A percentile compares a stretch with the other conserved stretches of the same genome.
Conservation (phyloP, 2,888 invertebrate species). For the Nymphalis urticae region DNA sequence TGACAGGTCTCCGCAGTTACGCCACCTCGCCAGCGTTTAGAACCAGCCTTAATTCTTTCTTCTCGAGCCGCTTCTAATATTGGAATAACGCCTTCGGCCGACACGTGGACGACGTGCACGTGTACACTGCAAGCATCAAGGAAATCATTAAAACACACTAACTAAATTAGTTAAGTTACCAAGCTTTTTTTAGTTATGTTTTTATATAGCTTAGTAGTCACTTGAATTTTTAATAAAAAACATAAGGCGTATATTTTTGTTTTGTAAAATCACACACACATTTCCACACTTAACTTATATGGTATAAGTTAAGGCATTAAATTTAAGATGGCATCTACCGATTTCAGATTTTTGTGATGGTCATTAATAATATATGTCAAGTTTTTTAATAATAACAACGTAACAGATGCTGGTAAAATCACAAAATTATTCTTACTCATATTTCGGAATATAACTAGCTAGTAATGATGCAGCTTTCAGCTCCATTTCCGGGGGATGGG, state of each 20-base stretch:
- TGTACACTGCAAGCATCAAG: conserved; percentile 72
- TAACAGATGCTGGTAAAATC: too few relatives aligned
- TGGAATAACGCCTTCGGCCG: conserved; percentile 82
- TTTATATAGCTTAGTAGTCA: not conserved
- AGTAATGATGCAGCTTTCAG: conserved; percentile 79
- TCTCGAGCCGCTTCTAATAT: conserved; percentile 77
- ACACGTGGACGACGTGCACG: conserved; percentile 87
- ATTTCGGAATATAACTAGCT: conserved; percentile 42
- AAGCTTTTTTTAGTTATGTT: too few relatives aligned
- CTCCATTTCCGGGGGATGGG: conserved; percentile 86
- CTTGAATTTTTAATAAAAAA: too few relatives aligned
- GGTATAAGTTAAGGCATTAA: too few relatives aligned
- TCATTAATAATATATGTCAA: too few relatives aligned
- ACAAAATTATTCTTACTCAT: conserved; percentile 40
- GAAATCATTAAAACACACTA: not conserved
- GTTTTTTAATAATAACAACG: too few relatives aligned
- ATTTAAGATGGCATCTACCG: too few relatives aligned
- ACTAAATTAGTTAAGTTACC: too few relatives aligned
- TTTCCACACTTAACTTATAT: too few relatives aligned
- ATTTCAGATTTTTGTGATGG: too few relatives aligned
- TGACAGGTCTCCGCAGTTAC: conserved; percentile 88
- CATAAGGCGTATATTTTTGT: too few relatives aligned
- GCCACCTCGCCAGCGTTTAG: conserved; percentile 75
- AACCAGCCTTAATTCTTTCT: conserved; percentile 72
- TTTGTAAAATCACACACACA: too few relatives aligned